Evolutionary conservation across 2,113 vertebrate genomes (phyloP), one percentile per base, ranked within the genome.

Genomic region (Suricata suricatta): DNA sequence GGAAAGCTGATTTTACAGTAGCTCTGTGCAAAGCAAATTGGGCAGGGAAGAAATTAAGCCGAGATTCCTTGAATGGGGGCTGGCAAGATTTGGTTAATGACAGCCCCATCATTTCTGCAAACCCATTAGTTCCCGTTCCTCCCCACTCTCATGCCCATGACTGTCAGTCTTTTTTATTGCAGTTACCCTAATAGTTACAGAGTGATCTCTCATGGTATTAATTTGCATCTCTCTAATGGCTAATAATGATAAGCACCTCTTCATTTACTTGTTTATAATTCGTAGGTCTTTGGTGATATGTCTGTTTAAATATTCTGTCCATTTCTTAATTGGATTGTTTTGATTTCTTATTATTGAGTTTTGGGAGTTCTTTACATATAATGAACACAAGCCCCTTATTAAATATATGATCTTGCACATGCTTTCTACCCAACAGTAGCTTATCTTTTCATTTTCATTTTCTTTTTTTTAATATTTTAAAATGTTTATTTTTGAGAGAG

Each of bases 261-360:
- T 44, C 44, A n/a, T 60, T 38, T 1, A 12, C 31, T 57, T 64
- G 3, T n/a, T 74, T 72, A 52, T 83, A 83, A 31, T 64, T 79
- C 57, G 27, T 19, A 11, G 44, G 63, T 86, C 38, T 77, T 83
- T 84, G 35, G 54, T 85, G 60, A 82, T 29, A 66, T 10, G 0
- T 72, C 86, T 82, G 25, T 68, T 82, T 57, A 50, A 71, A 31
- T 41, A 50, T 72, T 88, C 92, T 88, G 38, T 29, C 54, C n/a
- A 9, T 33, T 95, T 95, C 90, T 93, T 25, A 74, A 80, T 50
- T 72, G 23, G 9, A 19, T 77, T 72, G 66, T 54, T 88, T 92
- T 92, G 35, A 68, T 54, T 92, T 92, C 77, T 54, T 72, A 71
- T 31, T 71, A 77, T 13, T 69, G 71, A 80, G 25, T 68, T 80